These are phyloP conservation scores for Pogonomyrmex californicus DNA, from an alignment of 1,140 invertebrate genomes.

Conservation along the genomic window DNA sequence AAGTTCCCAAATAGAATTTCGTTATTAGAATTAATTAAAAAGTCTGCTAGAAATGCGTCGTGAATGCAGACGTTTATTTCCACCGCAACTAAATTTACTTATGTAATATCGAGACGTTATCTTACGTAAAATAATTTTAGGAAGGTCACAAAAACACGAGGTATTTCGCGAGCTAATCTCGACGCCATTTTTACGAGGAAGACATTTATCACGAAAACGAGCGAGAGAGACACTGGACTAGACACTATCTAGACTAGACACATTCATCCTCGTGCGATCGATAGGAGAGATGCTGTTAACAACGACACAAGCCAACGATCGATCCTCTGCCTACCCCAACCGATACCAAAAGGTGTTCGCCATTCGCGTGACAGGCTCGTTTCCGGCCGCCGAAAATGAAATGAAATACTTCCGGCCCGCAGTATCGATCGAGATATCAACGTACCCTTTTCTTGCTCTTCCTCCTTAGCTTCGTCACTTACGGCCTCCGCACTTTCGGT, in stretches of 20 bases:
- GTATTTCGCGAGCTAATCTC: not conserved
- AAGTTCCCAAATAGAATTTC: not conserved
- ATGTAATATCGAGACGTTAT: not conserved
- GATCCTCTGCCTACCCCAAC: not conserved
- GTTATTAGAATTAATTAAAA: slow-evolving; percentile 4
- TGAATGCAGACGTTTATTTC: not conserved
- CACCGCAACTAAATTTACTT: not conserved
- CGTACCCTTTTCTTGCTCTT: slow-evolving; percentile 71
- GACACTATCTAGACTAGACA: slow-evolving; percentile 27
- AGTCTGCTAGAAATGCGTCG: not conserved
- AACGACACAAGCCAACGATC: not conserved
- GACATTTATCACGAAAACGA: slow-evolving; percentile 38
- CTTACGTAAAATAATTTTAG: not conserved
- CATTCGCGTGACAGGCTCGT: slow-evolving; percentile 18
- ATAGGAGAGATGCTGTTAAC: slow-evolving; percentile 43
- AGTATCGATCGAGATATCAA: slow-evolving; percentile 43
- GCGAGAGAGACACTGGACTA: slow-evolving; percentile 8
- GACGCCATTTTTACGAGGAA: slow-evolving; percentile 1
- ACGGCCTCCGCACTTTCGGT: slow-evolving; percentile 58
- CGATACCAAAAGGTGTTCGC: slow-evolving; percentile 3
- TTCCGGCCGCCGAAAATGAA: slow-evolving; percentile 22
- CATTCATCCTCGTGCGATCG: slow-evolving; percentile 37
- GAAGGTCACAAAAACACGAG: not conserved
- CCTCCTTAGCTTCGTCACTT: slow-evolving; percentile 71
- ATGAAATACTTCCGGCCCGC: not conserved